Evolutionary conservation across 2,888 invertebrate species (phyloP), one percentile per base, ranked within the genome.

Genomic region (Cephus nigrinus): DNA sequence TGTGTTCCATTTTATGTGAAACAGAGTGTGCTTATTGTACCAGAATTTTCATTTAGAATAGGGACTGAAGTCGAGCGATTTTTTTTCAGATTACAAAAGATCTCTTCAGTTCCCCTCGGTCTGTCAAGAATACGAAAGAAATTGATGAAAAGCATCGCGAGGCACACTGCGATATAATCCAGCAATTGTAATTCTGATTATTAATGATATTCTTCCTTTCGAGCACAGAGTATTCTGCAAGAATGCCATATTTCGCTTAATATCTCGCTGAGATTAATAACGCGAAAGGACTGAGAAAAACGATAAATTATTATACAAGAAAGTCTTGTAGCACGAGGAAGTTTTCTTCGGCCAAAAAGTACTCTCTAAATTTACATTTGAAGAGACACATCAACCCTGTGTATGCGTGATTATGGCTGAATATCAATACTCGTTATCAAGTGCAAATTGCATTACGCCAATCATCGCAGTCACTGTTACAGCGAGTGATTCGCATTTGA

Each of bases 171-270:
- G 75, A 79, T 76, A 83, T 80, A 82, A 86, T 84, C 80, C 76
- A 76, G 81, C 83, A 84, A 82, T 82, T 83, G 83, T 85, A 86
- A 86, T 84, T 86, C 83, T 82, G 84, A 85, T 87, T 88, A 87
- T 85, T 85, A 86, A 87, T 86, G 84, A 85, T 80, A 79, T 83
- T 75, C 78, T 80, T 81, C 55, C 80, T 83, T 82, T 80, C 75
- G 78, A 81, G 79, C 78, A 74, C 74, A 77, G 83, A 83, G 84
- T 84, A 86, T 86, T 83, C 82, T 81, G 77, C 79, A 80, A 84
- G 82, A 83, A 83, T 84, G 80, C 79, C 76, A 74, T 78, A 82
- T 84, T 83, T 84, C 82, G 78, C 81, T 85, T 80, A 81, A 83
- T 84, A 80, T 83, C 81, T 81, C 82, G 76, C 78, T 23, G 78